Percentiles rank a stretch among this genome's conserved stretches.
These are phyloP conservation scores for Talpa occidentalis DNA, from an alignment of 2,113 vertebrate species.

Conservation along the genomic window DNA sequence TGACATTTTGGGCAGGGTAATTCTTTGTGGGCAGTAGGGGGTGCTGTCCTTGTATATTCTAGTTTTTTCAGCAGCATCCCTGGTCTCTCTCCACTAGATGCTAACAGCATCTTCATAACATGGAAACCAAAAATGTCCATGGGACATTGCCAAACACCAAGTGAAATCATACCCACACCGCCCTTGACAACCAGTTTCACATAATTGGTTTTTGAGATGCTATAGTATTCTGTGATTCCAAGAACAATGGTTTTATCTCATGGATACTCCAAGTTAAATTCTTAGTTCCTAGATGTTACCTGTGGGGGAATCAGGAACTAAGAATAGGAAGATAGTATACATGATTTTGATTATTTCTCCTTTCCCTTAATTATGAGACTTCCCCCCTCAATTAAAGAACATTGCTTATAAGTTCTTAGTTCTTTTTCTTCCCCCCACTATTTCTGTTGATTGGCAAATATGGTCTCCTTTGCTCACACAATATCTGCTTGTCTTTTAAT, in stretches of 20 bases:
- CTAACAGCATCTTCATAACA: background rate
- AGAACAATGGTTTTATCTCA: conserved; percentile 33
- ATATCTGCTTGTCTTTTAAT: conserved; percentile 47
- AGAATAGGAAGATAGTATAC: conserved; percentile 33
- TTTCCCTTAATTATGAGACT: conserved; percentile 50
- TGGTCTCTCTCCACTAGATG: background rate
- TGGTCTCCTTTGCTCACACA: conserved; percentile 24
- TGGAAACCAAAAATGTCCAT: background rate
- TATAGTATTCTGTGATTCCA: conserved; percentile 13
- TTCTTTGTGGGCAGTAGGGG: background rate
- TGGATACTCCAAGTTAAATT: background rate
- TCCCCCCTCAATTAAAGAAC: conserved; percentile 24
- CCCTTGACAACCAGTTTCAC: background rate
- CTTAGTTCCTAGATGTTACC: conserved; percentile 42
- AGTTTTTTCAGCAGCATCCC: background rate
- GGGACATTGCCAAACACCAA: background rate
- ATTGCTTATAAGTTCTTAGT: conserved; percentile 60
- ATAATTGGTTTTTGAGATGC: background rate
- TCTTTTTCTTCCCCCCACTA: background rate
- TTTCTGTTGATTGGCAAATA: conserved; percentile 48
- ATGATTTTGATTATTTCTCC: conserved; percentile 59
- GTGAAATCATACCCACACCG: background rate
- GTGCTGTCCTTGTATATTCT: background rate
- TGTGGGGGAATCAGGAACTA: conserved; percentile 16
- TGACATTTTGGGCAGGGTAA: background rate